phyloP scores from a whole-genome alignment of 2,113 vertebrate species.

The Pollimyrus isidori region DNA sequence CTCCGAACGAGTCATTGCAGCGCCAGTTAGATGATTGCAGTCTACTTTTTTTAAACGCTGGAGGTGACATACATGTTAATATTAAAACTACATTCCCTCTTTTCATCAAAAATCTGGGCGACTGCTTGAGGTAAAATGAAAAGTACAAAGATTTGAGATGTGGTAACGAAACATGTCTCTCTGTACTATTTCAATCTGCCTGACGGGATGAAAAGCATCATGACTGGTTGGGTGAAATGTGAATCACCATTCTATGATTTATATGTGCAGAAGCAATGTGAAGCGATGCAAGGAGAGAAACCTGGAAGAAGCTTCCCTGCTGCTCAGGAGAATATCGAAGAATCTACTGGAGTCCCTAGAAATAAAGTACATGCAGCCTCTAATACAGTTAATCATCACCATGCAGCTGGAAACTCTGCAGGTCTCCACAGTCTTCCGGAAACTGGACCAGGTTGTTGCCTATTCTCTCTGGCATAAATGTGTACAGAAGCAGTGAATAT shows the following conservation, averaged over 20 bases:
- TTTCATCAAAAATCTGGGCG: conserved; percentile 47
- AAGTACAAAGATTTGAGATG: neutral
- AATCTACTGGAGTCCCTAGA: conserved; percentile 39
- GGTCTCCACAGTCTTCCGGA: conserved; percentile 69
- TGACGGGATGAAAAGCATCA: neutral
- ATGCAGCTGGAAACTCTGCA: conserved; percentile 62
- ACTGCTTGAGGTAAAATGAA: conserved; percentile 50
- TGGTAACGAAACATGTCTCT: neutral
- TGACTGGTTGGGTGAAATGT: neutral
- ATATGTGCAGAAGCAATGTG: conserved; percentile 49
- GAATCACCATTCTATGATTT: neutral
- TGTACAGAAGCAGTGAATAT: neutral
- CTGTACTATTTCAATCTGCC: neutral
- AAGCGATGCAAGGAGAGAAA: conserved; percentile 69
- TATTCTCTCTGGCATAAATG: neutral
- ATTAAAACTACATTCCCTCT: conserved; percentile 29
- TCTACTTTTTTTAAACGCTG: conserved; percentile 29
- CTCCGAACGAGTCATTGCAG: conserved; percentile 29
- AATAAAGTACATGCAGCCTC: conserved; percentile 39
- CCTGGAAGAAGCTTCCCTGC: conserved; percentile 67
- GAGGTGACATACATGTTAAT: conserved; percentile 17
- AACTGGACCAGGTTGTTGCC: conserved; percentile 69
- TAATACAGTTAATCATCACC: conserved; percentile 64
- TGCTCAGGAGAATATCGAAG: conserved; percentile 46
- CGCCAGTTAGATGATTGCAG: conserved; percentile 35